Evolutionary conservation across 1,140 invertebrate genomes (phyloP), one percentile per base, ranked within the genome.

Genomic region (Dreissena polymorpha): DNA sequence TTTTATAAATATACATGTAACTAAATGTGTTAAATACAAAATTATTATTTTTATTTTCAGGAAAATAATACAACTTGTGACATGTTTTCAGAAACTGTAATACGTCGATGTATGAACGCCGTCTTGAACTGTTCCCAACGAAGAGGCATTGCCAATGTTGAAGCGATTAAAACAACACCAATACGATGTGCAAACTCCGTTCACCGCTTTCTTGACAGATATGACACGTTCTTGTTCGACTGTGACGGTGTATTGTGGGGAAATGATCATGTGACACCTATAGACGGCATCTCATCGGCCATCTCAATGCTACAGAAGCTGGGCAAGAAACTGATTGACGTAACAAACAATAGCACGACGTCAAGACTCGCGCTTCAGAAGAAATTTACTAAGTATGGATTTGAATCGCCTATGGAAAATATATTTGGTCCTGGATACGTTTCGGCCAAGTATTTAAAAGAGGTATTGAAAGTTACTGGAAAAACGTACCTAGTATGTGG

Each of bases 261-360:
- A n/a, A 86, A 77, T 8, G 89, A 91, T 77, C 88, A 90, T 60
- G 72, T 89, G n/a, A 89, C 86, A 2, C 81, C 67, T 2, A 75
- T 91, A 6, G 72, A 78, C 5, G 86, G 86, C 51, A 86, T 89
- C 10, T 51, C 77, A 10, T 57, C 80, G 25, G 83, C 87, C 0
- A 85, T 91, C 13, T 18, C 77, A 49, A 81, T 72, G 53, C 71
- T 91, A 7, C 78, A 86, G 23, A 51, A 55, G 13, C 50, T 84
- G 10, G 86, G 86, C 14, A 91, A 91, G 65, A 73, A 83, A 49
- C n/a, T 91, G 18, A 39, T 91, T 0, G 90, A 87, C 86, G 89
- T 91, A 1, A 90, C 90, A 5, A 91, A 91, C 80, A 91, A 91
- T 82, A 91, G 90, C 72, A 84, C 88, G n/a, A 68, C 84, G 63